phyloP scores from a whole-genome alignment of 2,113 vertebrate species.

The Brachypodius melanocephalos region DNA sequence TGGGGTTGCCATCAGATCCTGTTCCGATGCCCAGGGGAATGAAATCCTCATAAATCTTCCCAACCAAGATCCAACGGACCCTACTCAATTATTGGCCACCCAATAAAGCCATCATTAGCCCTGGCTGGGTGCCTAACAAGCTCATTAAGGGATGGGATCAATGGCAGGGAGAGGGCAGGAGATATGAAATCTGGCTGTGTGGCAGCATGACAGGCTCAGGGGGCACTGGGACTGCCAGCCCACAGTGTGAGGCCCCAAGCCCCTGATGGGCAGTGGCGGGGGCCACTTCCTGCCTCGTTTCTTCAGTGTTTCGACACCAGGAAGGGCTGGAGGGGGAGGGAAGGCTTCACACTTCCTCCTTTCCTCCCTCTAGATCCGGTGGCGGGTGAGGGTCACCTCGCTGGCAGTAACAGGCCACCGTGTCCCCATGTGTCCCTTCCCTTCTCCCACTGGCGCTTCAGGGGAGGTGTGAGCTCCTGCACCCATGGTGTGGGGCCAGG shows the following conservation, averaged over 20 bases:
- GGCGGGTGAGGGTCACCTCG: neutral
- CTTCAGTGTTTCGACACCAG: neutral
- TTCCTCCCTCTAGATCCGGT: neutral
- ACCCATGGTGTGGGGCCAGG: neutral
- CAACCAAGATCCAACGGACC: neutral
- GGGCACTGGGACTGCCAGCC: neutral
- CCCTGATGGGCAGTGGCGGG: neutral
- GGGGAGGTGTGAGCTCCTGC: neutral
- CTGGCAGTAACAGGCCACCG: neutral
- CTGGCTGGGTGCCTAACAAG: neutral
- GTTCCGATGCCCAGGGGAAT: neutral
- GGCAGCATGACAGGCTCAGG: neutral
- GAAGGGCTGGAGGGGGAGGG: slow-evolving; percentile 29
- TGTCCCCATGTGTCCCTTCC: neutral
- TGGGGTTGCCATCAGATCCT: neutral
- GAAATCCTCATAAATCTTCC: neutral
- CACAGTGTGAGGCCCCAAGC: neutral
- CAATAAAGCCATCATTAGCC: neutral
- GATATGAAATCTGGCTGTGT: neutral
- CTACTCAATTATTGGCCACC: neutral
- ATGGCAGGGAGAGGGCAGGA: neutral
- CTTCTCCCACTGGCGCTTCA: neutral
- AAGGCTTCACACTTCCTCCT: slow-evolving; percentile 18
- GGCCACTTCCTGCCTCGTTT: neutral
- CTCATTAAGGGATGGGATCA: neutral